A percentile compares a stretch with the other conserved stretches of the same genome.
phyloP scores from a whole-genome alignment of 2,888 invertebrate genomes.

The Drosophila fulvimacula region DNA sequence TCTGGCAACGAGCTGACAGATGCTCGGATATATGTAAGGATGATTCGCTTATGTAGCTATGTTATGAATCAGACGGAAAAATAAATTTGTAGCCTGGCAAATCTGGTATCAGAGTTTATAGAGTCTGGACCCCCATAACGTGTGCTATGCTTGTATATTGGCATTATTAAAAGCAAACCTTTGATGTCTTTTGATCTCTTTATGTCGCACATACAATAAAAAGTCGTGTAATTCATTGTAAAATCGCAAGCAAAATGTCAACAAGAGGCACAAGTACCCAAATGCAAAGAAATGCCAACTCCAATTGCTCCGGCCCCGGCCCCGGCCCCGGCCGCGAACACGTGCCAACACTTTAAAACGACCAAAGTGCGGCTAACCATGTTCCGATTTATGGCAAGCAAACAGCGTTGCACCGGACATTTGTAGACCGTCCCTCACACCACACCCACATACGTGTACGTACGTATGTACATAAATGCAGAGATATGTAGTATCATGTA shows the following conservation, averaged over 20 bases:
- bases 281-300: conserved; percentile 33
- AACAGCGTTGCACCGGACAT: conserved; percentile 13
- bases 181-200: conserved; percentile 54
- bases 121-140: not conserved
- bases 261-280: conserved; percentile 23
- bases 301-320: too few relatives aligned
- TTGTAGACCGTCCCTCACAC: too few relatives aligned
- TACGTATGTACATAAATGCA: not conserved
- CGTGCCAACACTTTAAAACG: conserved; percentile 64
- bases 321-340: too few relatives aligned
- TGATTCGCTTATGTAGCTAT: not conserved
- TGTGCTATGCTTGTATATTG: not conserved
- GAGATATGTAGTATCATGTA: too few relatives aligned
- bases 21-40: not conserved
- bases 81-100: not conserved
- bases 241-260: conserved; percentile 31
- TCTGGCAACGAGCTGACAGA: not conserved
- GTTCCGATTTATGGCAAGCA: conserved; percentile 46
- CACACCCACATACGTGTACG: not conserved
- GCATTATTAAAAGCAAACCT: conserved; percentile 18
- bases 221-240: conserved; percentile 31
- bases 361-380: conserved; percentile 61
- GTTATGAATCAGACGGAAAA: not conserved
- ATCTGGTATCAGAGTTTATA: not conserved
- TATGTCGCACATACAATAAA: conserved; percentile 36